These are phyloP conservation scores for Chironomus riparius DNA, from an alignment of 2,888 invertebrate genomes.

Conservation along the genomic window DNA sequence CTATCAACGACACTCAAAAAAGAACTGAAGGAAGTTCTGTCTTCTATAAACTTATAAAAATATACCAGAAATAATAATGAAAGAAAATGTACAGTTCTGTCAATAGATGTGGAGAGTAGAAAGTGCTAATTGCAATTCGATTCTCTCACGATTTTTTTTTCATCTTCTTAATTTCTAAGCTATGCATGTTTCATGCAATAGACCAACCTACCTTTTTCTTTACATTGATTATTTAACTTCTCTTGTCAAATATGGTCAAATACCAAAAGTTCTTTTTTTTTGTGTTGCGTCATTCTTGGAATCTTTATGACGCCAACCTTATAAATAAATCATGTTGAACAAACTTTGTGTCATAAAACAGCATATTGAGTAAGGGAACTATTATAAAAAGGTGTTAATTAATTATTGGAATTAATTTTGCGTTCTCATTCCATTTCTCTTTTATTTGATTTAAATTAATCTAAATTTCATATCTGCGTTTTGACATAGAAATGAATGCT, in stretches of 20 bases:
- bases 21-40: slow-evolving; percentile 19
- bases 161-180: background rate
- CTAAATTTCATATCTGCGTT: background rate
- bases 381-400: background rate
- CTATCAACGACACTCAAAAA: background rate
- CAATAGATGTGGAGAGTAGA: background rate
- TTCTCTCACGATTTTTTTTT: background rate
- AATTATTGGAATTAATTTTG: background rate
- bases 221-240: no score
- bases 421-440: background rate
- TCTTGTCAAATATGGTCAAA: no score
- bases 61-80: background rate
- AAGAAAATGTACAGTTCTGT: slow-evolving; percentile 17
- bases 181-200: background rate
- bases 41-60: background rate
- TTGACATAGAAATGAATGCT: no score
- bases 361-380: no score
- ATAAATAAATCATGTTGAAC: no score
- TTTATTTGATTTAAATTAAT: background rate
- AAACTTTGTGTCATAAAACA: no score
- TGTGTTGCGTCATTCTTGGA: background rate
- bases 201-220: no score
- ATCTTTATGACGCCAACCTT: background rate
- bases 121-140: slow-evolving; percentile 15
- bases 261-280: no score